Percentiles rank a stretch among this genome's conserved stretches.
These are phyloP conservation scores for Geothlypis trichas DNA, from an alignment of 2,113 vertebrate species.

Conservation along the genomic window DNA sequence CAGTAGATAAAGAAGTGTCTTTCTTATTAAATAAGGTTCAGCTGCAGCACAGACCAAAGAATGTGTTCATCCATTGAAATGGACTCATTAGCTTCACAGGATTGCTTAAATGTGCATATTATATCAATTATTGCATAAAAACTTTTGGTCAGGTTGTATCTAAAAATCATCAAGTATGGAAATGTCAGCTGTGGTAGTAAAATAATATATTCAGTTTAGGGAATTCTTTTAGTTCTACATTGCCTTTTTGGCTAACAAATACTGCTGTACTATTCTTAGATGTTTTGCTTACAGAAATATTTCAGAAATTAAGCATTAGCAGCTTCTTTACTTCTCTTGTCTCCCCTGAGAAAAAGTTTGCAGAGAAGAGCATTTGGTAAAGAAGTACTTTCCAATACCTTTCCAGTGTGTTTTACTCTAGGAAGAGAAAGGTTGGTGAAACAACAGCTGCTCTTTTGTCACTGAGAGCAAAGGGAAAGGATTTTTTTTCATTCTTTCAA, in stretches of 20 bases:
- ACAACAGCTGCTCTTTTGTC: neutral
- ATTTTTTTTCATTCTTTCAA: neutral
- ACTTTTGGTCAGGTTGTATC: neutral
- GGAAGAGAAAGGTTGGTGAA: neutral
- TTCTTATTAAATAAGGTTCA: neutral
- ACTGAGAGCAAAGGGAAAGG: neutral
- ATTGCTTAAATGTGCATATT: neutral
- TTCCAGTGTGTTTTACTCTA: neutral
- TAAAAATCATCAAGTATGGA: neutral
- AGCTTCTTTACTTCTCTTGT: neutral
- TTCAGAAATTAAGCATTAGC: neutral
- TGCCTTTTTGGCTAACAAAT: neutral
- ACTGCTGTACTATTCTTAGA: neutral
- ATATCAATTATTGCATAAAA: neutral
- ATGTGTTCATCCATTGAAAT: neutral
- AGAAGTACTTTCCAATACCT: neutral
- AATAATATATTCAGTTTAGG: neutral
- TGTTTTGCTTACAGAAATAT: neutral
- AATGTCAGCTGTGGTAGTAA: neutral
- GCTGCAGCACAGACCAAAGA: neutral
- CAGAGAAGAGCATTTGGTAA: neutral
- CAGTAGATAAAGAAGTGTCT: neutral
- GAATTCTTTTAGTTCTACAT: neutral
- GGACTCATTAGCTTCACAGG: neutral
- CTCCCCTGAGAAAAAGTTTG: neutral